phyloP scores from a whole-genome alignment of 2,888 invertebrate species.

The Steinernema carpocapsae region DNA sequence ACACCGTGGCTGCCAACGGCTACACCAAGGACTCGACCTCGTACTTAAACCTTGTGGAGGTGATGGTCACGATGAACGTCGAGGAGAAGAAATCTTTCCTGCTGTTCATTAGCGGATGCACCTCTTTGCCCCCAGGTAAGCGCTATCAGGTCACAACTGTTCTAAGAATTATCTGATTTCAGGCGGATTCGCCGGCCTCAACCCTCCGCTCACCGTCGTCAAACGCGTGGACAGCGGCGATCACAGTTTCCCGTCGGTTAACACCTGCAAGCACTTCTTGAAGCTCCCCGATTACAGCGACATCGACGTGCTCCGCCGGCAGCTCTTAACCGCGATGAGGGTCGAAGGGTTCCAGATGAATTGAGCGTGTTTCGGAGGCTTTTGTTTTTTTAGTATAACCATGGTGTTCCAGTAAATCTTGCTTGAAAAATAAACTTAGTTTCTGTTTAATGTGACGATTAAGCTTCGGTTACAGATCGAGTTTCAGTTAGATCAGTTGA shows the following conservation, averaged over 20 bases:
- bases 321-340: neutral
- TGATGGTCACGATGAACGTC: neutral
- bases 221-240: conserved; percentile 1
- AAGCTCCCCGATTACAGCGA: conserved; percentile 4
- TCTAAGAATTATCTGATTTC: too few species aligned
- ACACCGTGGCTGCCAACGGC: neutral
- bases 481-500: too few species aligned
- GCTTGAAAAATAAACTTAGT: too few species aligned
- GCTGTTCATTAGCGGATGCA: neutral
- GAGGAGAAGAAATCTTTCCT: neutral
- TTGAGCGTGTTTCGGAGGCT: conserved; percentile 5
- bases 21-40: neutral
- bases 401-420: too few species aligned
- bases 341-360: conserved; percentile 16
- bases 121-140: conserved; percentile 1
- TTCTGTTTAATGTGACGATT: too few species aligned
- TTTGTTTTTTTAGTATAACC: too few species aligned
- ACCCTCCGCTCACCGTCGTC: neutral
- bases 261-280: conserved; percentile 8
- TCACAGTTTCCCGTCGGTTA: neutral
- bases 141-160: too few species aligned
- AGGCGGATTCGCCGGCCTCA: neutral
- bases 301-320: neutral
- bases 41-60: neutral
- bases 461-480: too few species aligned